Percentiles rank a stretch among this genome's conserved stretches.
phyloP scores from a whole-genome alignment of 1,140 invertebrate species.

The Macrocentrus cingulum region DNA sequence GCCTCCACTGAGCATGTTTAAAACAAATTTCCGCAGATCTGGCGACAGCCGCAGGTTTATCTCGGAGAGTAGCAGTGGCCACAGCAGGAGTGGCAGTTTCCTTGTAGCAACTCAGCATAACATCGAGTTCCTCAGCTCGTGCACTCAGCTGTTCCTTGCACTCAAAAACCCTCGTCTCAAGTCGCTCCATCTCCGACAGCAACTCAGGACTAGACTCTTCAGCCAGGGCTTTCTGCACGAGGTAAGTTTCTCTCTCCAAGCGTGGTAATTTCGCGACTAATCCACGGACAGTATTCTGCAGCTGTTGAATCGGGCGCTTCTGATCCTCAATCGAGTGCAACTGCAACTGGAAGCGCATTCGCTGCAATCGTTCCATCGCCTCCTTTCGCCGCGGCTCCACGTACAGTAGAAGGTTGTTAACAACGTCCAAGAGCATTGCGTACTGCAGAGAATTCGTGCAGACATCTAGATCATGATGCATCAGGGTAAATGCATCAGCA shows the following conservation, averaged over 20 bases:
- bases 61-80: constrained; percentile 52
- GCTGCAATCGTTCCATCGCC: constrained; percentile 82
- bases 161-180: constrained; percentile 79
- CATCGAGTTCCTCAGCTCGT: constrained; percentile 89
- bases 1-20: constrained; percentile 96
- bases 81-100: constrained; percentile 66
- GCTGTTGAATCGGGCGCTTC: constrained; percentile 84
- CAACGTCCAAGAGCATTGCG: constrained; percentile 93
- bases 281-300: constrained; percentile 84
- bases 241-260: constrained; percentile 88
- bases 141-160: constrained; percentile 86
- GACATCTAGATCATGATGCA: constrained; percentile 97
- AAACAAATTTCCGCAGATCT: constrained; percentile 97
- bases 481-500: constrained; percentile 95
- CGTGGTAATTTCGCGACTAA: constrained; percentile 78
- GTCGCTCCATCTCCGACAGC: constrained; percentile 66
- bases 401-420: constrained; percentile 95
- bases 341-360: constrained; percentile 92
- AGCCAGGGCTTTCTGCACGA: constrained; percentile 78
- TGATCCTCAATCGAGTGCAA: constrained; percentile 88
- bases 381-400: constrained; percentile 95
- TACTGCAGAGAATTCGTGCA: constrained; percentile 96
- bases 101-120: constrained; percentile 85
- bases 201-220: constrained; percentile 72
- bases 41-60: constrained; percentile 75